phyloP scores from a whole-genome alignment of 2,113 vertebrate genomes.

The Fregetta grallaria region DNA sequence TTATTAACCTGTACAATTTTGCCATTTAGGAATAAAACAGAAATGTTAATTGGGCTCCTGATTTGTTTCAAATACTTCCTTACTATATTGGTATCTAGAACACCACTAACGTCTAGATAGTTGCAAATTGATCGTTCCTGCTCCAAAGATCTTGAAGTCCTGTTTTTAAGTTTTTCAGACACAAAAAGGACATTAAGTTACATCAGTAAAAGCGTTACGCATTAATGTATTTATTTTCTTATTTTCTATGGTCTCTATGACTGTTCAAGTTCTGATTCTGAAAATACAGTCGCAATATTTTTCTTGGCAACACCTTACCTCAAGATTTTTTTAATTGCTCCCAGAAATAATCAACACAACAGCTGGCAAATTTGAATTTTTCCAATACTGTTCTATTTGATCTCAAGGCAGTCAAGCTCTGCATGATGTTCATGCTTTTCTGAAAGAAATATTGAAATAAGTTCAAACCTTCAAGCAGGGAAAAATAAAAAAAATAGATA shows the following conservation, averaged over 20 bases:
- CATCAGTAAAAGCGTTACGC: neutral
- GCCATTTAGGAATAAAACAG: neutral
- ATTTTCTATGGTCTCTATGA: neutral
- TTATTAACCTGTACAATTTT: neutral
- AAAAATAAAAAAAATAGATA: neutral
- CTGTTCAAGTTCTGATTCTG: neutral
- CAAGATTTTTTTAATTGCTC: neutral
- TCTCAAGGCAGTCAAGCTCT: neutral
- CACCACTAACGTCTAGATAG: neutral
- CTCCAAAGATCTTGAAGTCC: neutral
- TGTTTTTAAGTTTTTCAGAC: neutral
- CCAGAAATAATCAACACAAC: neutral
- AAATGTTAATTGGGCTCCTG: neutral
- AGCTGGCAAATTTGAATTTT: neutral
- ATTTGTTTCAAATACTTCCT: neutral
- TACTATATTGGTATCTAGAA: neutral
- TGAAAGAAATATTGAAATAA: neutral
- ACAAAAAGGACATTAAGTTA: neutral
- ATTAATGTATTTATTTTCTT: neutral
- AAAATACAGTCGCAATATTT: neutral
- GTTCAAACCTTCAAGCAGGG: neutral
- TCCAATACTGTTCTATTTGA: neutral
- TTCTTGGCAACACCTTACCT: neutral
- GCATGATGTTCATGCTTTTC: neutral
- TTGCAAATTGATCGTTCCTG: neutral